Evolutionary conservation across 2,888 invertebrate genomes (phyloP).

Genomic region (Callyntrura guangdongensis): DNA sequence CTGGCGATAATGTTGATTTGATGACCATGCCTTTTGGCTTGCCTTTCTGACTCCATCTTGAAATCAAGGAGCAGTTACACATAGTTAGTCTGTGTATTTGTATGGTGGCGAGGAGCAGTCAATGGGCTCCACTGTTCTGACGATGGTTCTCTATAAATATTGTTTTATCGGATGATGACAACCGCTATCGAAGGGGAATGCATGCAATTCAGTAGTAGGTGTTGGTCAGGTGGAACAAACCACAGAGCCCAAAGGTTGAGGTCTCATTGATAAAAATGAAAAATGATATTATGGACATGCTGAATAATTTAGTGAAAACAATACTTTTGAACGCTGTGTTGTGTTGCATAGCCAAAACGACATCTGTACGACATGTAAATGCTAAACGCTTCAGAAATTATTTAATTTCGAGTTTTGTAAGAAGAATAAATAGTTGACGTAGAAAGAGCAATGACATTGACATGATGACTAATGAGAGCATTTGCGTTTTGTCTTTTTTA

Average conservation of each 20-base stretch:
- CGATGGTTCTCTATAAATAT: too few species aligned
- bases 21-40: slow-evolving; percentile 30
- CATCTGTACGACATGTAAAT: too few species aligned
- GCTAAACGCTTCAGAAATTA: too few species aligned
- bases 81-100: too few species aligned
- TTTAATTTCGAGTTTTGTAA: too few species aligned
- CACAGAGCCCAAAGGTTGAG: too few species aligned
- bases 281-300: too few species aligned
- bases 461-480: slow-evolving; percentile 18
- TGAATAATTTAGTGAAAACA: too few species aligned
- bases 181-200: neutral
- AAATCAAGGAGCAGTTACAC: slow-evolving; percentile 39
- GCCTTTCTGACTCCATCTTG: slow-evolving; percentile 10
- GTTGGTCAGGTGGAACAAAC: neutral
- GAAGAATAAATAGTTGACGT: neutral
- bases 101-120: neutral
- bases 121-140: neutral
- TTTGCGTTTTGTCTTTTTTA: slow-evolving; percentile 67
- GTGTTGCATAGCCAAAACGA: too few species aligned
- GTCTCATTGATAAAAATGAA: too few species aligned
- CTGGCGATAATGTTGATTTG: too few species aligned
- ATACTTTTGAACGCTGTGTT: too few species aligned
- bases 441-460: slow-evolving; percentile 39
- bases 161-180: slow-evolving; percentile 17
- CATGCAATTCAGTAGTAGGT: neutral